phyloP scores from a whole-genome alignment of 2,113 vertebrate species.

The Gambusia affinis region DNA sequence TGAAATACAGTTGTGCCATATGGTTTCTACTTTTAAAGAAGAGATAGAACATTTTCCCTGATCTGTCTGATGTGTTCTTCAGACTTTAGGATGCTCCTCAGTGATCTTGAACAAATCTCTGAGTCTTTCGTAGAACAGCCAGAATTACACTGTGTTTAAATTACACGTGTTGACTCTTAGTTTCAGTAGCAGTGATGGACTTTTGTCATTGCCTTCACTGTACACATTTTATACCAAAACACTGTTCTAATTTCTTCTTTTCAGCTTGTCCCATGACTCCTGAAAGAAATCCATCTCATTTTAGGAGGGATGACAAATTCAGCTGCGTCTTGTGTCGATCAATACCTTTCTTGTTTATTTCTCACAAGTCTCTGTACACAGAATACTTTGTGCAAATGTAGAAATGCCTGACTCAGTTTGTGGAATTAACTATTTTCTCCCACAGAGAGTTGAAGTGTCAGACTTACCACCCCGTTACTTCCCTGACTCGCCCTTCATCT shows the following conservation, averaged over 20 bases:
- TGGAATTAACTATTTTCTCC: conserved; percentile 16
- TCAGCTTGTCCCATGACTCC: background rate
- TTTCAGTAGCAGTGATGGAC: too few species aligned
- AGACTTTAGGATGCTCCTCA: background rate
- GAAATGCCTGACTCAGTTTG: background rate
- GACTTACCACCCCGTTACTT: conserved; percentile 25
- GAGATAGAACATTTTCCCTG: background rate
- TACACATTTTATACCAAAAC: too few species aligned
- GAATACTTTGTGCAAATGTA: background rate
- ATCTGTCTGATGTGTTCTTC: background rate
- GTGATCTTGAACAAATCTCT: background rate
- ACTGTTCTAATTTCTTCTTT: background rate
- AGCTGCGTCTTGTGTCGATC: background rate
- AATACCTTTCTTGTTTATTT: background rate
- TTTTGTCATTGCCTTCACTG: too few species aligned
- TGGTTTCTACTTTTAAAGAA: too few species aligned
- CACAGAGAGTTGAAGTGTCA: conserved; percentile 64
- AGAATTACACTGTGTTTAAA: background rate
- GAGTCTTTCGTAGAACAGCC: background rate
- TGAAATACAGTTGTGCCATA: too few species aligned
- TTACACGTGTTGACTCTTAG: background rate
- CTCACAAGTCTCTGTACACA: background rate
- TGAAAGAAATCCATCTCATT: background rate
- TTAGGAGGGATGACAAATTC: background rate
- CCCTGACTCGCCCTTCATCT: conserved; percentile 34